A percentile compares a stretch with the other conserved stretches of the same genome.
These are phyloP conservation scores for Drosophila pseudoananassae DNA, from an alignment of 1,140 invertebrate species.

Conservation along the genomic window DNA sequence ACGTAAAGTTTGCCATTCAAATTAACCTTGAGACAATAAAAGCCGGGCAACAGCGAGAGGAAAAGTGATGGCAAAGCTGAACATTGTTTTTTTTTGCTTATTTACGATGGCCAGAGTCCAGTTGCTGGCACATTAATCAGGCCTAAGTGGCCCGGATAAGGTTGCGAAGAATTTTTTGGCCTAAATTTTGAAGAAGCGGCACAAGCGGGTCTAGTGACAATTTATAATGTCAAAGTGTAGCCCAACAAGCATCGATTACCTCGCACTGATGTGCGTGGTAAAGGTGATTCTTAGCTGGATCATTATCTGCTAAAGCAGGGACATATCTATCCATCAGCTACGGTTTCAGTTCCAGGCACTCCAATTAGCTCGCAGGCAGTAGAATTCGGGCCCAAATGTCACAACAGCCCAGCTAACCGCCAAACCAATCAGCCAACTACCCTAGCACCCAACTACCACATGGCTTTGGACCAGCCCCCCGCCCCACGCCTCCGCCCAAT, in stretches of 20 bases:
- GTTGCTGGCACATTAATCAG: constrained; percentile 71
- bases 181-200: constrained; percentile 17
- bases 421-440: constrained; percentile 56
- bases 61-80: not conserved
- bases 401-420: constrained; percentile 21
- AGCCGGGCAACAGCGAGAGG: constrained; percentile 4
- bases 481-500: constrained; percentile 8
- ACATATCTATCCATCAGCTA: not conserved
- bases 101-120: constrained; percentile 42
- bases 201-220: constrained; percentile 22
- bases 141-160: constrained; percentile 74
- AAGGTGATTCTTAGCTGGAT: not conserved
- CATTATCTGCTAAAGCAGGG: not conserved
- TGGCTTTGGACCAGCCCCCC: not conserved
- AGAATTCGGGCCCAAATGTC: constrained; percentile 23
- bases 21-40: constrained; percentile 81
- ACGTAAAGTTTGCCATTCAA: constrained; percentile 73
- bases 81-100: constrained; percentile 20
- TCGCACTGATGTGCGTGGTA: not conserved
- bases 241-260: constrained; percentile 21
- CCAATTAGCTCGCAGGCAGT: constrained; percentile 50
- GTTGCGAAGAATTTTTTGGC: constrained; percentile 40
- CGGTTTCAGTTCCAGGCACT: not conserved
- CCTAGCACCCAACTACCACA: not conserved
- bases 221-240: constrained; percentile 33